Base-by-base conservation (phyloP, 1,140 invertebrate species). In the Eumeta japonica region DNA sequence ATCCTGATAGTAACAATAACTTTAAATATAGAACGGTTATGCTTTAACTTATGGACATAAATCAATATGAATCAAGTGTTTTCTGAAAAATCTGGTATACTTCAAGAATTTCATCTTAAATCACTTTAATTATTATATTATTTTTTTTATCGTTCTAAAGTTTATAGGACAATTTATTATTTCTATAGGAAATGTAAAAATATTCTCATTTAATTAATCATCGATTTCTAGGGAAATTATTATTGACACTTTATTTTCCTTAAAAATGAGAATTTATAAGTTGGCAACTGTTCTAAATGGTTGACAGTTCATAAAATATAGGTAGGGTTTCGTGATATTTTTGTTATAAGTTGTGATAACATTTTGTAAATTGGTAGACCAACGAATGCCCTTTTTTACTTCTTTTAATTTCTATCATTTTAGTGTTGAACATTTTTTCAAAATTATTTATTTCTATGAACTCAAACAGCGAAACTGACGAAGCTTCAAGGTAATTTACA, bases 401-500 rank as follows among this genome's bases (percentile, higher is more conserved):
- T 43, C 39, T 39, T 39, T 51, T 48, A 39, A 50, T 62, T 63
- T 62, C 46, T 50, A 45, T 53, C 5, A 24, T 24, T 53, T 60
- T 55, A 58, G 52, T 41, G 37, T 47, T 48, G 27, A 39, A 24
- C n/a, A 24, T 24, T 24, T 5, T 24, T 24, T 24, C n/a, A n/a
- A n/a, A n/a, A 24, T 24, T 7, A 24, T 24, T 24, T 7, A 63
- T 65, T 75, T 76, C 72, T 73, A 76, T 76, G 72, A 76, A 71
- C 72, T 66, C 72, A 48, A 73, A 74, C 62, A 68, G 65, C 55
- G 66, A 74, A 63, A 63, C 59, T 68, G 72, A 73, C 68, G 72
- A 76, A 73, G 72, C 72, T 76, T 74, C 72, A 71, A 76, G 72
- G 72, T 76, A 71, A 66, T 54, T 63, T 52, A 16, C 34, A 16